A percentile compares a stretch with the other conserved stretches of the same genome.
phyloP scores from a whole-genome alignment of 2,888 invertebrate genomes.

The Thymelicus lineola region DNA sequence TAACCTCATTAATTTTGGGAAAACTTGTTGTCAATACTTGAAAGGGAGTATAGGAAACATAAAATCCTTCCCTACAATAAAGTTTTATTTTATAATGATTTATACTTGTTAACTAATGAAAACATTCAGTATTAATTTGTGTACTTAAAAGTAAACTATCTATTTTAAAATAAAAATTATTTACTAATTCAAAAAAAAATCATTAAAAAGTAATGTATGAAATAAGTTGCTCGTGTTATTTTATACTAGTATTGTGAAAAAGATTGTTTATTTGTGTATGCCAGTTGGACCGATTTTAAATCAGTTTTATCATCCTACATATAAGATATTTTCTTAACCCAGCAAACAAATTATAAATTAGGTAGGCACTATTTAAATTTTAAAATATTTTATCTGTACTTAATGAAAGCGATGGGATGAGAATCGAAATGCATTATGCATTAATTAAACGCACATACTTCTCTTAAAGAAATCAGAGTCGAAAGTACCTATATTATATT shows the following conservation, averaged over 20 bases:
- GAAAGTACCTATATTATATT: background rate
- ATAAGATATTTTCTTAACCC: background rate
- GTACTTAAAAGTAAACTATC: no score
- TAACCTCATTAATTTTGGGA: background rate
- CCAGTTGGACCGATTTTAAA: background rate
- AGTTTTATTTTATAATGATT: background rate
- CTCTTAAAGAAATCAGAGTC: background rate
- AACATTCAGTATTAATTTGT: slow-evolving; percentile 4
- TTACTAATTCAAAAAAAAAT: no score
- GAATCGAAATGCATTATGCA: background rate
- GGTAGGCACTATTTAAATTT: background rate
- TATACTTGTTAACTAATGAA: background rate
- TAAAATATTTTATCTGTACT: slow-evolving; percentile 7
- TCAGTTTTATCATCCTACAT: background rate
- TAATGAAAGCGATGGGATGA: background rate
- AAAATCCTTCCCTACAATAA: background rate
- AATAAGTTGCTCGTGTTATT: background rate
- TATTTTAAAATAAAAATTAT: no score
- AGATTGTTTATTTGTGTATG: background rate
- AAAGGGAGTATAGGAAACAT: background rate
- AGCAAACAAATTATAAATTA: background rate
- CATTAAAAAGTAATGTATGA: no score
- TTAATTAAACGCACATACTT: background rate
- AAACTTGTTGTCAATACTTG: background rate
- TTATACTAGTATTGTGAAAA: background rate